Evolutionary conservation across 2,888 invertebrate genomes (phyloP), one percentile per base, ranked within the genome.

Genomic region (Cephalotes varians): DNA sequence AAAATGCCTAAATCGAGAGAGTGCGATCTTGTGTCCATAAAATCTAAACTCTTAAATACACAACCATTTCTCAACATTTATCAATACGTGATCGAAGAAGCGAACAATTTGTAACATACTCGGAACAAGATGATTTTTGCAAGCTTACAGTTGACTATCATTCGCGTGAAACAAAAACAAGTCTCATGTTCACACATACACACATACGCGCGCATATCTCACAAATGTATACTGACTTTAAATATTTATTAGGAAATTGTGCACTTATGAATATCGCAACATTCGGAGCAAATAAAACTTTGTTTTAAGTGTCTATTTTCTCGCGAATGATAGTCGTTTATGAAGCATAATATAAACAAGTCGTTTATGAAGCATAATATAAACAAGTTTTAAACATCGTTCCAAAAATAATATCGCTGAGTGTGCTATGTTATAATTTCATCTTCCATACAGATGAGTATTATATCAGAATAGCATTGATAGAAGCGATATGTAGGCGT

Each of bases 21-120:
- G 47, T 83, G 60, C 37, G 60, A 71, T 47, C 62, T 83, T 80
- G 73, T 31, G 54, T 73, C 56, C 69, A 83, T 67, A 64, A 83
- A 74, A 60, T 83, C 56, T 77, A 69, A 4, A 80, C 62, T 74
- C 69, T 85, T 67, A 76, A 80, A 80, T 80, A 85, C 83, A 83
- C 85, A 85, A 69, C 79, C 83, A 80, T 83, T 85, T 80, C 80
- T 85, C 72, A 72, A 77, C 56, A 77, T 71, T 77, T 67, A 76
- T 58, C 51, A 77, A 77, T 2, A 18, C 18, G 34, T 77, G 44
- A 31, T 40, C 67, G 44, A 34, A 56, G 10, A 77, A 77, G 44
- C 56, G 25, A 77, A 56, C 21, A 54, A 77, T 31, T 37, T 47
- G 56, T 44, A 47, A 69, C n/a, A 40, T 65, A n/a, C 34, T 10